Conservation (phyloP, 2,888 invertebrate species). For the Lapara coniferarum region DNA sequence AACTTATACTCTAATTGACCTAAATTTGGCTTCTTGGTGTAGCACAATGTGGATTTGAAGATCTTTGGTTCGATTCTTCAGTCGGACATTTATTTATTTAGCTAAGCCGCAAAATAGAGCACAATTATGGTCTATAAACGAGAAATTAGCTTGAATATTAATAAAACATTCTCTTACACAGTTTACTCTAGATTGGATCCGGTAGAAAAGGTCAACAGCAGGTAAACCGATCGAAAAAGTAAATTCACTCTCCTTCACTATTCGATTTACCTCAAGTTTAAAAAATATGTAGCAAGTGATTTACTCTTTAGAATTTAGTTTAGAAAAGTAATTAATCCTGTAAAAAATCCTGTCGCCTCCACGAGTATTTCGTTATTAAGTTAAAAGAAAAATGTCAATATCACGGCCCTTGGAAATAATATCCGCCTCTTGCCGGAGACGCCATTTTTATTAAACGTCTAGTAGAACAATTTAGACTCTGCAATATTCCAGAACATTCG, state of each 20-base stretch:
- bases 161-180: too few relatives aligned
- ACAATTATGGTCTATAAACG: too few relatives aligned
- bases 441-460: conserved; percentile 29
- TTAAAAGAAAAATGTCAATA: conserved; percentile 26
- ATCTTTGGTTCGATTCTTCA: too few relatives aligned
- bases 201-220: too few relatives aligned
- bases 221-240: not conserved
- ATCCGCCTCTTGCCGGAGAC: conserved; percentile 25
- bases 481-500: conserved; percentile 16
- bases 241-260: not conserved
- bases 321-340: not conserved
- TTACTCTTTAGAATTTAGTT: not conserved
- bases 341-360: not conserved
- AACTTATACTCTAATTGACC: not conserved
- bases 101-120: too few relatives aligned
- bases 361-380: conserved; percentile 7
- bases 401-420: conserved; percentile 21
- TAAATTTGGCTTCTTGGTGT: too few relatives aligned
- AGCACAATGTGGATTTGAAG: too few relatives aligned
- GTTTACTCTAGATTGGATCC: too few relatives aligned
- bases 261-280: too few relatives aligned
- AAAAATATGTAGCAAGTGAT: not conserved
- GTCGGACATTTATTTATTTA: too few relatives aligned
- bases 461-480: conserved; percentile 29
- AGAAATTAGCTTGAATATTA: too few relatives aligned